Evolutionary conservation across 2,888 invertebrate species (phyloP).

Genomic region (Lottia gigantea): DNA sequence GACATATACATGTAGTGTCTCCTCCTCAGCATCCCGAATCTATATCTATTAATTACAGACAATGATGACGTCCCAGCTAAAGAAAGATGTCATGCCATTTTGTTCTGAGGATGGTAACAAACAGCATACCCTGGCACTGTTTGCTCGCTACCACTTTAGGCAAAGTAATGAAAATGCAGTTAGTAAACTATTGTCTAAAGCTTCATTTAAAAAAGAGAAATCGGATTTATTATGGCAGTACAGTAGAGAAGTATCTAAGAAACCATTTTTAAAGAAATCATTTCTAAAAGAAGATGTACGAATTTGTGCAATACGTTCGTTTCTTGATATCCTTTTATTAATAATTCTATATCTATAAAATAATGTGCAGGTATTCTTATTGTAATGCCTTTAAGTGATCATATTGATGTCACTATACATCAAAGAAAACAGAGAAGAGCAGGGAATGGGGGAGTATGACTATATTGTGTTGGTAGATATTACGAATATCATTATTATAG

Average conservation of each 20-base stretch:
- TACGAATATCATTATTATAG: no score
- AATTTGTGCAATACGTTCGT: conserved; percentile 41
- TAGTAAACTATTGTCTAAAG: conserved; percentile 50
- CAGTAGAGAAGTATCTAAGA: conserved; percentile 50
- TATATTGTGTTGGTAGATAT: no score
- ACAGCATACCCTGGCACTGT: conserved; percentile 43
- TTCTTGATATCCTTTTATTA: conserved; percentile 52
- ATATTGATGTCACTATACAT: no score
- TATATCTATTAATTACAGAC: conserved; percentile 35
- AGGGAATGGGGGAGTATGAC: no score
- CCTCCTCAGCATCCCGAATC: no score
- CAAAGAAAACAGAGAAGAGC: no score
- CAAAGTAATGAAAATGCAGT: conserved; percentile 45
- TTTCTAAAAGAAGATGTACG: conserved; percentile 44
- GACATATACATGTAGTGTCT: no score
- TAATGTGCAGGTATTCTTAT: no score
- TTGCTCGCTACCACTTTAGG: conserved; percentile 48
- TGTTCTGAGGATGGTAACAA: conserved; percentile 12
- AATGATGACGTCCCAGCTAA: conserved; percentile 44
- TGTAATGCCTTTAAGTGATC: no score
- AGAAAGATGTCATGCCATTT: conserved; percentile 37
- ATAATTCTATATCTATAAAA: no score
- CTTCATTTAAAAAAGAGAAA: conserved; percentile 49
- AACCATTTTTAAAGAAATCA: conserved; percentile 48
- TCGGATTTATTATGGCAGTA: conserved; percentile 41